Percentiles rank a stretch among this genome's conserved stretches.
Conservation (phyloP, 2,113 vertebrate genomes). For the Colaptes auratus region DNA sequence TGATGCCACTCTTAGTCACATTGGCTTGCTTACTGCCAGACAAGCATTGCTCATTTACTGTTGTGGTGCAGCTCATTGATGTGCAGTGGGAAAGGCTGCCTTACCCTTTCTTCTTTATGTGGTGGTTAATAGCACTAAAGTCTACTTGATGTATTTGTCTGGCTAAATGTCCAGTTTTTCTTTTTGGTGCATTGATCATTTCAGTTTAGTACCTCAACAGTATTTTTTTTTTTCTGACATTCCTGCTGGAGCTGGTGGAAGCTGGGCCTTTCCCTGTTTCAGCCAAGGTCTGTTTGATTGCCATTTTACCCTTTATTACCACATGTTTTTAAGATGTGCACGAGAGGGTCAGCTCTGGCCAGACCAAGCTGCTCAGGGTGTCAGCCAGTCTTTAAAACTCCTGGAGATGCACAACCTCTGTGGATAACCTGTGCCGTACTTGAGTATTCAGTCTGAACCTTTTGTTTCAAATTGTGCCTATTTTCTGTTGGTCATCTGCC, state of each 20-base stretch:
- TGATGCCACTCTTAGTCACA: background rate
- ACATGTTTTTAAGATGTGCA: background rate
- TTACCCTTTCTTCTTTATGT: background rate
- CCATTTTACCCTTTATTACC: background rate
- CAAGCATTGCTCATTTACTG: background rate
- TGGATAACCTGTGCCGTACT: no score
- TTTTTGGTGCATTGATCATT: background rate
- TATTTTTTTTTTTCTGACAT: background rate
- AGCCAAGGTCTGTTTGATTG: background rate
- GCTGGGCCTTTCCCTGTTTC: background rate
- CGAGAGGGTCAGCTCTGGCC: background rate
- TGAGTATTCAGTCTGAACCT: background rate
- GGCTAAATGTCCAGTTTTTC: background rate
- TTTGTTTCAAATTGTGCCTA: background rate
- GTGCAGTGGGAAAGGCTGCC: background rate
- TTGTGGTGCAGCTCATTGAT: background rate
- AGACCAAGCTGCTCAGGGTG: background rate
- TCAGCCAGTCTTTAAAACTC: background rate
- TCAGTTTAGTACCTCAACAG: background rate
- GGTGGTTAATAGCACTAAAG: background rate
- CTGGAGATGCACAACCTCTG: background rate
- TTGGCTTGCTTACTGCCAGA: background rate
- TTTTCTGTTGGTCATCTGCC: background rate
- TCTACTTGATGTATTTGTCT: background rate
- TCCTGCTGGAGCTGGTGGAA: background rate